Conservation (phyloP, 2,888 invertebrate genomes). For the Drymonia ruficornis region DNA sequence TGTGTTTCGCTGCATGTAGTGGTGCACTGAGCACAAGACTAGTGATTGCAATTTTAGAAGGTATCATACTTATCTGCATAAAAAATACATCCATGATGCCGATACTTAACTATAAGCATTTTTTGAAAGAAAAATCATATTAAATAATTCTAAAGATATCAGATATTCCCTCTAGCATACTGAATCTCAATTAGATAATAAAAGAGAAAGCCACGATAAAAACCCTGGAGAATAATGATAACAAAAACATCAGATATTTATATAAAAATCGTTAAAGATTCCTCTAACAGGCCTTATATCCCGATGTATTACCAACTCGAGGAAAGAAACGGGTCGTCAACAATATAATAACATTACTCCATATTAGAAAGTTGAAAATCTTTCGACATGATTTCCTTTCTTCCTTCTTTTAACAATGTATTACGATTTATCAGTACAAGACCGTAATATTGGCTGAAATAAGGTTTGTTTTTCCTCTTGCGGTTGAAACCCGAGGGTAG, state of each 20-base stretch:
- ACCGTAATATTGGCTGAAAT: slow-evolving; percentile 1
- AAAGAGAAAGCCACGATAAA: no score
- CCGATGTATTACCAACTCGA: slow-evolving; percentile 2
- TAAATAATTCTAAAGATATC: no score
- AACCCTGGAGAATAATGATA: not conserved
- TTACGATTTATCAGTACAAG: slow-evolving; percentile 4
- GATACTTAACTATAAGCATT: no score
- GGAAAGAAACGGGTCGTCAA: slow-evolving; percentile 16
- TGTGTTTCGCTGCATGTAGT: no score
- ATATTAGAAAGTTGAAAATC: slow-evolving; percentile 32
- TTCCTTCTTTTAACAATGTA: slow-evolving; percentile 3
- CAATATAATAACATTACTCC: slow-evolving; percentile 22
- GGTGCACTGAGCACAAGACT: no score
- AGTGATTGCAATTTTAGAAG: no score
- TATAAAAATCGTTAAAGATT: not conserved
- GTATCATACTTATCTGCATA: no score
- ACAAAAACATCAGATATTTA: not conserved
- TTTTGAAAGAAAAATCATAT: no score
- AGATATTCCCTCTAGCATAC: no score
- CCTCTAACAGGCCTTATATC: not conserved
- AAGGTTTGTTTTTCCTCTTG: slow-evolving; percentile 24
- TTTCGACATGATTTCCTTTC: slow-evolving; percentile 24
- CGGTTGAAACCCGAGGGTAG: slow-evolving; percentile 18
- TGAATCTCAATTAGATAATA: no score
- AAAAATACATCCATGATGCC: no score